phyloP scores from a whole-genome alignment of 2,113 vertebrate species.

The Petromus typicus region DNA sequence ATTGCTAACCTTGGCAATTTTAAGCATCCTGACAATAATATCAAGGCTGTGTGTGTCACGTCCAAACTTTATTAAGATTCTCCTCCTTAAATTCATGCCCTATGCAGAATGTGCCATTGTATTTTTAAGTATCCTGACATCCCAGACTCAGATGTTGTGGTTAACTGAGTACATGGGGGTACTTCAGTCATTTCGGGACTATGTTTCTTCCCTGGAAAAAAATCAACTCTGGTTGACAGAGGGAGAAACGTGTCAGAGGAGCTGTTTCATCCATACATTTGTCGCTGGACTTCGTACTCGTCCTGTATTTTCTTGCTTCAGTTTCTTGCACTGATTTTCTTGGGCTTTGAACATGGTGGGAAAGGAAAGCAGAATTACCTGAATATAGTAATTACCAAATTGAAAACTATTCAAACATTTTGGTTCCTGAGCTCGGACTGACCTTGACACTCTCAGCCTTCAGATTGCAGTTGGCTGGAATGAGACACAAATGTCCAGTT shows the following conservation, averaged over 20 bases:
- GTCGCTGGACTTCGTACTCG: neutral
- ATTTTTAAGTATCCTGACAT: neutral
- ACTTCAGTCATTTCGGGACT: neutral
- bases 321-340: neutral
- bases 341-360: neutral
- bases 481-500: conserved; percentile 63
- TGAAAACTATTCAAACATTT: conserved; percentile 48
- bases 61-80: conserved; percentile 41
- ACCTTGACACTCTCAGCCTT: conserved; percentile 76
- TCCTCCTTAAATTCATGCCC: neutral
- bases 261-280: neutral
- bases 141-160: neutral
- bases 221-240: neutral
- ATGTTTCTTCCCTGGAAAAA: conserved; percentile 2
- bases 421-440: conserved; percentile 36
- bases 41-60: neutral
- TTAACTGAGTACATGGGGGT: neutral
- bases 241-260: neutral
- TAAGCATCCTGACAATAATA: neutral
- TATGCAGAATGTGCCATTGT: conserved; percentile 28
- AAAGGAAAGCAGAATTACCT: conserved; percentile 41
- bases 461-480: conserved; percentile 58
- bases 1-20: conserved; percentile 2
- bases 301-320: neutral
- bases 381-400: conserved; percentile 57